A percentile compares a stretch with the other conserved stretches of the same genome.
Conservation (phyloP, 2,888 invertebrate genomes). For the Mesorhabditis belari region DNA sequence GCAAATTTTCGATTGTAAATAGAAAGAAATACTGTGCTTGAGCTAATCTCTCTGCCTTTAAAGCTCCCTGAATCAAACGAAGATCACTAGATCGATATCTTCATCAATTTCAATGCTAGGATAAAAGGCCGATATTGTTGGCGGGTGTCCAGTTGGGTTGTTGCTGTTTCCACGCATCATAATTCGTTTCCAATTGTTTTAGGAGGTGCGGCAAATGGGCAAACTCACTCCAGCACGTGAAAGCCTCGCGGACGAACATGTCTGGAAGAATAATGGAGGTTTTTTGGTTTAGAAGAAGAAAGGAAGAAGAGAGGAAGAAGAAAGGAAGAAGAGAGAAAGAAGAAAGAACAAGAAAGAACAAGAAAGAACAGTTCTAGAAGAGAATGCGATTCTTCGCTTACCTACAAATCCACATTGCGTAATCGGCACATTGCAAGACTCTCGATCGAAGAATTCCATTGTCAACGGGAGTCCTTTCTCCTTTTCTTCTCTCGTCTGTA, state of each 20-base stretch:
- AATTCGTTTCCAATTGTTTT: slow-evolving; percentile 45
- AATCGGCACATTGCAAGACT: slow-evolving; percentile 88
- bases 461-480: slow-evolving; percentile 79
- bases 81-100: too few relatives aligned
- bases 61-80: too few relatives aligned
- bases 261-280: slow-evolving; percentile 58
- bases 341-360: not conserved
- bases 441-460: slow-evolving; percentile 95
- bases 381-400: slow-evolving; percentile 1
- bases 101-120: too few relatives aligned
- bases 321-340: too few relatives aligned
- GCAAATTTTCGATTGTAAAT: too few relatives aligned
- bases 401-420: slow-evolving; percentile 74
- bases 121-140: slow-evolving; percentile 26
- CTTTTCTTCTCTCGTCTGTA: slow-evolving; percentile 88
- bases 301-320: not conserved
- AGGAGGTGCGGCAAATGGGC: slow-evolving; percentile 43
- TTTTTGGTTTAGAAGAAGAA: not conserved
- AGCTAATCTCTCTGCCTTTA: too few relatives aligned
- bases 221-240: slow-evolving; percentile 82
- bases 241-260: slow-evolving; percentile 93
- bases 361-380: not conserved
- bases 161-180: slow-evolving; percentile 45
- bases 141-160: slow-evolving; percentile 40
- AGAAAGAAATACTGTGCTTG: too few relatives aligned